Evolutionary conservation across 2,888 invertebrate species (phyloP), one percentile per base, ranked within the genome.

Genomic region (Leptinotarsa juncta): DNA sequence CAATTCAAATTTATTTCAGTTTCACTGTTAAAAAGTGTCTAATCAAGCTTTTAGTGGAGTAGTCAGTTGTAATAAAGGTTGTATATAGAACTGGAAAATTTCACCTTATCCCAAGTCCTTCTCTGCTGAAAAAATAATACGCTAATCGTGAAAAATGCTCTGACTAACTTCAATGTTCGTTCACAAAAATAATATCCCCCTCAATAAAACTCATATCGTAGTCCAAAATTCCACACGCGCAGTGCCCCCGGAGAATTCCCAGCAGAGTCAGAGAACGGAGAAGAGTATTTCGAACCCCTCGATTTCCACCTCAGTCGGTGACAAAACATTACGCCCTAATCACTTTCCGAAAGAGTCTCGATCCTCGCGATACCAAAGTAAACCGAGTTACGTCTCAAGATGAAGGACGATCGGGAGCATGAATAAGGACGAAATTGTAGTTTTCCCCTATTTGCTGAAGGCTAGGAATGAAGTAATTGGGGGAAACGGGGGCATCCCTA

Each of bases 381-480:
- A 69, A 69, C 69, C 50, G 15, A 69, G 69, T 69, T 69, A 69
- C 57, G 48, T 69, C 69, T 69, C 69, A 48, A 69, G 69, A 69
- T 42, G 69, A 69, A 60, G 23, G 49, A n/a, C 57, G 51, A 69
- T 57, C 69, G 57, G 57, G 14, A 32, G 62, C 18, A 69, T 69
- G 57, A 49, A 69, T 48, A 23, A 42, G 77, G 73, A 71, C 48
- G 70, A 68, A 74, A 75, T 72, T 68, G 74, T 53, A 75, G 71
- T 71, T 71, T 71, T 75, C 77, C 79, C 76, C 72, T 81, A 82
- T 82, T 79, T 79, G 77, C 79, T 70, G 69, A 72, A 72, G 81
- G 81, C 79, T 77, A 78, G 78, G 77, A 77, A 77, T 72, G 78
- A 72, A 75, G 82, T 81, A 82, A 82, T 82, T 81, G 81, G 77